Evolutionary conservation across 2,113 vertebrate species (phyloP), one percentile per base, ranked within the genome.

Genomic region (Ictalurus punctatus): DNA sequence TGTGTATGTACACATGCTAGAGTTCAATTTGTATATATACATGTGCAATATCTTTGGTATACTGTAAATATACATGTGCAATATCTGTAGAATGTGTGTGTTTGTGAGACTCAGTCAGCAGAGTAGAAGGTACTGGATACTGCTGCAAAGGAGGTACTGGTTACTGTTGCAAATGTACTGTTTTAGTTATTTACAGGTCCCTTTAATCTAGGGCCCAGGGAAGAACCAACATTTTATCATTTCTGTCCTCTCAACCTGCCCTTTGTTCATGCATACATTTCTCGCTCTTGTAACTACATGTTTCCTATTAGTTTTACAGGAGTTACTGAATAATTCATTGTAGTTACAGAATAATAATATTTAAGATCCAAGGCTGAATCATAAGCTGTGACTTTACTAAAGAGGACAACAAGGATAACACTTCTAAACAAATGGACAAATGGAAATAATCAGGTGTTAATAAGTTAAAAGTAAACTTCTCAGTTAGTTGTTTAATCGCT

Each of bases 261-360:
- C 4, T 19, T 58, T 82, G 54, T 82, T 59, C 56, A 82, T 82
- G 21, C n/a, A 27, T 58, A 82, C 16, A 21, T 56, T 79, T 58
- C 27, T 17, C n/a, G 30, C 14, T 34, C 27, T 34, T 56, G 16
- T 58, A 58, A 81, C 27, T 30, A 16, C 2, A n/a, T 80, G 79
- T 30, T 19, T 56, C 52, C 19, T 37, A 34, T 58, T 59, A 21
- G 30, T 82, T 82, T 79, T 34, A 54, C 25, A 34, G n/a, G 10
- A 58, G 80, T 12, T 23, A 59, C 14, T 54, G 21, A 48, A 48
- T 54, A 82, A 82, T 34, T 81, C 2, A 81, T 34, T 81, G 54
- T 81, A 58, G 79, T n/a, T 58, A 81, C 52, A 34, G 48, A 80
- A 80, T 54, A 80, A 56, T 17, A 56, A 56, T 81, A 81, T 56